Percentiles rank a stretch among this genome's conserved stretches.
Conservation (phyloP, 64 coral and sea anemone species). For the Pocillopora verrucosa region DNA sequence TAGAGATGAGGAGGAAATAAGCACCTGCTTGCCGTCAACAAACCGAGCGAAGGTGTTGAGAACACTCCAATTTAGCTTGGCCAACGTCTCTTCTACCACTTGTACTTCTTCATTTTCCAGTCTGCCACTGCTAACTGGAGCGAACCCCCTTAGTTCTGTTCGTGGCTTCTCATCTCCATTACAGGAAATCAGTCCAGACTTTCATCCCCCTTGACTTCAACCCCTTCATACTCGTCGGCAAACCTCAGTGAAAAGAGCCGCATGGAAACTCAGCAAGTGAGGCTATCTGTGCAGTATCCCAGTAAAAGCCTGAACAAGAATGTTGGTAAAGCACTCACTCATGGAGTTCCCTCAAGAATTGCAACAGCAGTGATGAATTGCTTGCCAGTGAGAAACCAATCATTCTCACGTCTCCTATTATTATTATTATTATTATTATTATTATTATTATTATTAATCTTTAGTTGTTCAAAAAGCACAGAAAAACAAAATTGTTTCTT, state of each 20-base stretch:
- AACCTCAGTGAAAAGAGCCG: neutral
- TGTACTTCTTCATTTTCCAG: conserved; percentile 4
- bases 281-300: conserved; percentile 26
- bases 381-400: neutral
- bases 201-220: neutral
- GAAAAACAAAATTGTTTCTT: no score
- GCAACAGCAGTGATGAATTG: conserved; percentile 28
- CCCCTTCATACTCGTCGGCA: neutral
- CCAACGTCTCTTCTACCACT: neutral
- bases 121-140: neutral
- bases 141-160: neutral
- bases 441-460: no score
- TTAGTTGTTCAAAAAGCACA: no score
- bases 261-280: neutral
- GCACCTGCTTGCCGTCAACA: neutral
- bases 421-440: no score
- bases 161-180: neutral
- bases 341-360: conserved; percentile 1
- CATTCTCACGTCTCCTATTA: no score
- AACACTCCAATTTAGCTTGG: neutral
- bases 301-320: conserved; percentile 18
- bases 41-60: conserved; percentile 6
- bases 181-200: neutral
- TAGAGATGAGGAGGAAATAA: conserved; percentile 3
- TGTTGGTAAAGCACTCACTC: neutral